phyloP scores from a whole-genome alignment of 2,888 invertebrate genomes.

The Conchocele bisecta region DNA sequence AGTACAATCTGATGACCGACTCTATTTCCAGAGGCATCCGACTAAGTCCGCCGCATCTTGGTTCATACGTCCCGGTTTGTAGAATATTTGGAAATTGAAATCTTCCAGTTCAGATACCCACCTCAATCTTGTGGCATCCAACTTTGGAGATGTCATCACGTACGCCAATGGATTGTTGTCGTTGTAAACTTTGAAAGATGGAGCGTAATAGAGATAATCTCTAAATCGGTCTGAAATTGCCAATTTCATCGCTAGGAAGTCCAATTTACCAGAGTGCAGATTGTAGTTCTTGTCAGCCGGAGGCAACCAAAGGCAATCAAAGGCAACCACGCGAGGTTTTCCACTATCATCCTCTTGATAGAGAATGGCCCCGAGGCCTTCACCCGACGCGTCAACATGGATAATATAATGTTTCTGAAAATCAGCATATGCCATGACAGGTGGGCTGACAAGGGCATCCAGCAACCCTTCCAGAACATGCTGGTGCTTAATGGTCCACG shows the following conservation, averaged over 20 bases:
- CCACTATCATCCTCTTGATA: background rate
- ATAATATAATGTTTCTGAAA: conserved; percentile 23
- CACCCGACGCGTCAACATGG: conserved; percentile 14
- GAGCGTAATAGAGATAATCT: conserved; percentile 54
- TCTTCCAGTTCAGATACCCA: conserved; percentile 50
- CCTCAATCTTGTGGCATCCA: conserved; percentile 43
- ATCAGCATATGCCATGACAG: conserved; percentile 24
- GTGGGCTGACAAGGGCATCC: no score
- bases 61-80: conserved; percentile 41
- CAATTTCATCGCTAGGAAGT: conserved; percentile 54
- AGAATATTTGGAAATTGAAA: conserved; percentile 45
- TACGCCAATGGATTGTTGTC: conserved; percentile 50
- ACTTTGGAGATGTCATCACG: conserved; percentile 29
- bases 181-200: conserved; percentile 35
- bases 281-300: conserved; percentile 63
- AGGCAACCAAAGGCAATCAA: conserved; percentile 12
- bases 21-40: no score
- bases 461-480: background rate
- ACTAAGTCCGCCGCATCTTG: conserved; percentile 39
- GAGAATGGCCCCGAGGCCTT: conserved; percentile 3
- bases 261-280: conserved; percentile 50
- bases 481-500: conserved; percentile 23
- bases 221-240: conserved; percentile 48
- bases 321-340: background rate
- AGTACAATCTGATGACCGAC: no score